These are phyloP conservation scores for Sebastiscus albofasciatus DNA, from an alignment of 2,797 vertebrate species.

Conservation along the genomic window DNA sequence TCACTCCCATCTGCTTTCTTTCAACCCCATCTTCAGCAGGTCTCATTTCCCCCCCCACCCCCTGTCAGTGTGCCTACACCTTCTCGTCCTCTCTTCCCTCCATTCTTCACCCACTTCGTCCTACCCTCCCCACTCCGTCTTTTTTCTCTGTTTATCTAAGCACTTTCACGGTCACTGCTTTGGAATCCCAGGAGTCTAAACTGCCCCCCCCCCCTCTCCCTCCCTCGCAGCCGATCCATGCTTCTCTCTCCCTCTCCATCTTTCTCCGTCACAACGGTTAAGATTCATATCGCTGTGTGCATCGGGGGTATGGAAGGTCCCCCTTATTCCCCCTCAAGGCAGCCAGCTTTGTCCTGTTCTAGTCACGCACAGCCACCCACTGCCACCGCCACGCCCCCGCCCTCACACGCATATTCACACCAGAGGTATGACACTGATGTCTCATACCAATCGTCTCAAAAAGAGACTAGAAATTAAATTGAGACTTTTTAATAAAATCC, in stretches of 20 bases:
- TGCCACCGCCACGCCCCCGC: not conserved
- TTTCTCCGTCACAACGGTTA: conserved; percentile 81
- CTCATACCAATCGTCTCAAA: conserved; percentile 1
- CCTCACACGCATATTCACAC: conserved; percentile 36
- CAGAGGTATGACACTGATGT: conserved; percentile 20
- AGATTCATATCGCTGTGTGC: conserved; percentile 77
- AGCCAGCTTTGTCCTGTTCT: conserved; percentile 77
- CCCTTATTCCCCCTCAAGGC: conserved; percentile 65
- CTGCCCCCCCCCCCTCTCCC: conserved; percentile 71
- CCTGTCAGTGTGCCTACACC: conserved; percentile 52
- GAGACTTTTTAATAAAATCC: not conserved
- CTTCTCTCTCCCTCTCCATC: conserved; percentile 70
- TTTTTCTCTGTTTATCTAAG: conserved; percentile 86
- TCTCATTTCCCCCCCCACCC: conserved; percentile 69
- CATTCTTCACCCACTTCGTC: conserved; percentile 36
- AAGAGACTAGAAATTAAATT: not conserved
- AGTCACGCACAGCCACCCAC: conserved; percentile 75
- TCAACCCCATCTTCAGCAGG: conserved; percentile 50
- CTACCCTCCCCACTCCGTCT: conserved; percentile 21
- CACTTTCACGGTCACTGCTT: conserved; percentile 89
- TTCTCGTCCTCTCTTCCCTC: conserved; percentile 50
- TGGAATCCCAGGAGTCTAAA: conserved; percentile 85
- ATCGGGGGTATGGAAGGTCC: conserved; percentile 61
- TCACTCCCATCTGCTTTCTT: conserved; percentile 47
- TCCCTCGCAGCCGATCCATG: conserved; percentile 57